Base-by-base conservation (phyloP, 2,113 vertebrate species). In the Gadus chalcogrammus region DNA sequence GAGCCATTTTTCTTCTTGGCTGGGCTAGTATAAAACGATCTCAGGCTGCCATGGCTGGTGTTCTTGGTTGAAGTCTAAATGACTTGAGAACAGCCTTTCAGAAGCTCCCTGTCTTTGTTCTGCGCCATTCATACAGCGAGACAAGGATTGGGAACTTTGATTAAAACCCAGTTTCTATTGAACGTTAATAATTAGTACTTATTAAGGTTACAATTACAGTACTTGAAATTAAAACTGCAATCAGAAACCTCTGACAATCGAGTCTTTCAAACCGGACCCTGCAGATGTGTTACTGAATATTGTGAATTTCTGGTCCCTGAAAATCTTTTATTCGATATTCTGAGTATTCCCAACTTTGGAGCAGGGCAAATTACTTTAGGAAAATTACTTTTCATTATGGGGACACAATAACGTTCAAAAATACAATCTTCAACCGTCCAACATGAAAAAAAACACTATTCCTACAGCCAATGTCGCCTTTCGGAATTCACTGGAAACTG, bases 1-100 rank as follows among this genome's bases (percentile, higher is more conserved):
- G 86, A 92, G 92, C 80, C 65, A 87, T 93, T 88, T 89, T 86
- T 35, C 31, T 86, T 85, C 85, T 88, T 72, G 22, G 61, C 60
- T 69, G 61, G 65, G 62, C 77, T 84, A 69, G 67, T 72, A 78
- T 90, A 84, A 77, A 3, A 9, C 68, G 55, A 64, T 80, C 88
- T 70, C 85, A 11, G 27, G 18, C 52, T 71, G 65, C 73, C 75
- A 71, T 53, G 67, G 71, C 61, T 72, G 73, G 76, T 83, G 80
- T 73, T 79, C 73, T 69, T 67, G 42, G 81, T 76, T 87, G 77
- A 87, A 75, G 77, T 79, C 82, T 74, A 81, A 87, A 83, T 77
- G 67, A 82, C 65, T 77, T 79, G 1, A 75, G 74, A 79, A 75
- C 66, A 62, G 31, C 60, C 64, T 76, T 63, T 81, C 61, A 78